Evolutionary conservation across 2,888 invertebrate species (phyloP).

Genomic region (Panopea generosa): DNA sequence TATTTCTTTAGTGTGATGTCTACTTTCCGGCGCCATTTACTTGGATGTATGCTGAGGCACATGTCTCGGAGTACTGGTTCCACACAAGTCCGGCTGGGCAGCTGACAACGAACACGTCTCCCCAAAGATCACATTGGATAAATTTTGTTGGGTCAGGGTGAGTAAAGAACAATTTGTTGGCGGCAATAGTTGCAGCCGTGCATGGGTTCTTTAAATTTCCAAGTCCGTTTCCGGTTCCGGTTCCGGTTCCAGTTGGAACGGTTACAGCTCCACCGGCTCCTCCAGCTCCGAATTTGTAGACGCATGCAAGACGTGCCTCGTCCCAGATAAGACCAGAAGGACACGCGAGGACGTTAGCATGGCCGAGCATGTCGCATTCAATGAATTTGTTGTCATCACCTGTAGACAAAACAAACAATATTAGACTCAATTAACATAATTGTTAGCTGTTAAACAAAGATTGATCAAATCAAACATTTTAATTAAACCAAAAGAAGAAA

Average conservation of each 20-base stretch:
- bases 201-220: constrained; percentile 57
- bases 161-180: constrained; percentile 68
- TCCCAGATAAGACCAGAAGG: constrained; percentile 74
- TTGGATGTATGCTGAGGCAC: constrained; percentile 64
- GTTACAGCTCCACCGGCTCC: background rate
- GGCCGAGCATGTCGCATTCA: constrained; percentile 73
- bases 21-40: constrained; percentile 10
- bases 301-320: constrained; percentile 69
- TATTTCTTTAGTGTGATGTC: no score
- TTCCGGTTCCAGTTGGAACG: no score
- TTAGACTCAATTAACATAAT: no score
- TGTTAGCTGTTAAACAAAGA: no score
- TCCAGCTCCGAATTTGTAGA: constrained; percentile 57
- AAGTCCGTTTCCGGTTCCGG: background rate
- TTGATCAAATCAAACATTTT: background rate
- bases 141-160: constrained; percentile 75
- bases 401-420: no score
- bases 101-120: constrained; percentile 67
- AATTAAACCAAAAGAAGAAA: no score
- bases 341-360: constrained; percentile 70
- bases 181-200: constrained; percentile 39
- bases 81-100: constrained; percentile 75
- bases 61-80: constrained; percentile 72
- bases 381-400: constrained; percentile 69
- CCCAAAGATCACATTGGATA: constrained; percentile 76